Percentiles rank a stretch among this genome's conserved stretches.
These are phyloP conservation scores for Hypotaenidia okinawae DNA, from an alignment of 2,797 vertebrate genomes.

Conservation along the genomic window DNA sequence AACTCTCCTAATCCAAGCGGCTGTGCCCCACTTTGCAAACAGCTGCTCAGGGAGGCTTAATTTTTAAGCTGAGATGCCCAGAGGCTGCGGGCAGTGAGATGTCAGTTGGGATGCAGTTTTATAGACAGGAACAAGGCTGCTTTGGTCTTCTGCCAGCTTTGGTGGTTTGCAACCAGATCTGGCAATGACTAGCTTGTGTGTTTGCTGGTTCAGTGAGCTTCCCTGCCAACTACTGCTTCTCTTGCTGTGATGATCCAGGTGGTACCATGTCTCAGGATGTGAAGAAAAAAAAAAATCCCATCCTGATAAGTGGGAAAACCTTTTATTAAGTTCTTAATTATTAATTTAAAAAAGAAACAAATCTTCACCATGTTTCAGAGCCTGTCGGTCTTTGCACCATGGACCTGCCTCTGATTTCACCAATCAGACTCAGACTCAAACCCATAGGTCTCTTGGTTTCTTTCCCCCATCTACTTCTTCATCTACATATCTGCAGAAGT, in stretches of 20 bases:
- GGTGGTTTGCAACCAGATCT: background rate
- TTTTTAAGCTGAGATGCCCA: background rate
- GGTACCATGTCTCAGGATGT: rapidly evolving
- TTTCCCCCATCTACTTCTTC: background rate
- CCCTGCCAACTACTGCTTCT: background rate
- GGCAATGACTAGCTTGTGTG: background rate
- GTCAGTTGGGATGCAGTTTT: background rate
- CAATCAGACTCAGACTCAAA: background rate
- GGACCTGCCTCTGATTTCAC: background rate
- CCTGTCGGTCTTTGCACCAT: background rate
- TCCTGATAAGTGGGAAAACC: background rate
- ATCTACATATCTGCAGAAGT: background rate
- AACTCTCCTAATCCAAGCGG: background rate
- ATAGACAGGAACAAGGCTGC: background rate
- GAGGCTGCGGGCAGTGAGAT: background rate
- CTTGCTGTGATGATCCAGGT: background rate
- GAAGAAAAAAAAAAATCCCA: background rate
- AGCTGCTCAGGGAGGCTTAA: background rate
- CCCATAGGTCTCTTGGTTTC: background rate
- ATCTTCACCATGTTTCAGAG: background rate
- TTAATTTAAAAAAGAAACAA: background rate
- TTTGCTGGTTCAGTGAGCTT: background rate
- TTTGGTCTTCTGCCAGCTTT: background rate
- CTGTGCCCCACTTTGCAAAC: rapidly evolving
- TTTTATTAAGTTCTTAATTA: background rate